These are phyloP conservation scores for Papilio gigon DNA, from an alignment of 2,888 invertebrate genomes.

Conservation along the genomic window DNA sequence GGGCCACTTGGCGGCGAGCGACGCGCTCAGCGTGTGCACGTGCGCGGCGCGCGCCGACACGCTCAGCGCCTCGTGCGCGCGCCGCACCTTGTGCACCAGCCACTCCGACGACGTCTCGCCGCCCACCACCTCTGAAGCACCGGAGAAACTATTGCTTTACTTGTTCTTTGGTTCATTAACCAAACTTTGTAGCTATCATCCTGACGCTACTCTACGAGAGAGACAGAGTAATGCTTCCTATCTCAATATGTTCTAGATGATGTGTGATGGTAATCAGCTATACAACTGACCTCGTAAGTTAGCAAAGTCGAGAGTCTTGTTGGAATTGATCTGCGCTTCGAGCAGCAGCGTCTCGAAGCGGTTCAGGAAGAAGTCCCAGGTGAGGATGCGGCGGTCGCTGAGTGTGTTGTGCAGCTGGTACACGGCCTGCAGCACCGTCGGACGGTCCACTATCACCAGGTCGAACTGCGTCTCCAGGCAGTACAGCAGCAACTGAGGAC, in stretches of 20 bases:
- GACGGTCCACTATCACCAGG: conserved; percentile 96
- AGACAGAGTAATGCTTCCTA: no score
- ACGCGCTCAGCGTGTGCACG: conserved; percentile 89
- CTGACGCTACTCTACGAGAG: no score
- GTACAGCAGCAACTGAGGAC: conserved; percentile 88
- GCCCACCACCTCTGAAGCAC: conserved; percentile 89
- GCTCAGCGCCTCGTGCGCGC: conserved; percentile 93
- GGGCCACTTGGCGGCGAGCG: conserved; percentile 96
- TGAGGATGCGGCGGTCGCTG: conserved; percentile 93
- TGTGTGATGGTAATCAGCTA: conserved; percentile 1
- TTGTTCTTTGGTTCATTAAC: no score
- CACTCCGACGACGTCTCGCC: conserved; percentile 93
- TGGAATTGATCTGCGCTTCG: conserved; percentile 96
- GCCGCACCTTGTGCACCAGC: conserved; percentile 91
- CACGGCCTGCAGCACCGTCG: conserved; percentile 97
- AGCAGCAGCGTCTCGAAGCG: conserved; percentile 95
- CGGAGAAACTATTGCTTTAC: not conserved
- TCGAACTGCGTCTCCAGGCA: conserved; percentile 99
- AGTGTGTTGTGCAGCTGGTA: conserved; percentile 97
- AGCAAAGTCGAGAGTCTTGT: conserved; percentile 91
- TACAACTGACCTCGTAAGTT: conserved; percentile 87
- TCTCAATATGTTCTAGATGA: no score
- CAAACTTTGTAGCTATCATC: no score
- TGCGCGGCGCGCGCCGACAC: conserved; percentile 75
- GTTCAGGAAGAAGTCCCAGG: conserved; percentile 99